Conservation (phyloP, 2,113 vertebrate species). For the Platysternon megacephalum region DNA sequence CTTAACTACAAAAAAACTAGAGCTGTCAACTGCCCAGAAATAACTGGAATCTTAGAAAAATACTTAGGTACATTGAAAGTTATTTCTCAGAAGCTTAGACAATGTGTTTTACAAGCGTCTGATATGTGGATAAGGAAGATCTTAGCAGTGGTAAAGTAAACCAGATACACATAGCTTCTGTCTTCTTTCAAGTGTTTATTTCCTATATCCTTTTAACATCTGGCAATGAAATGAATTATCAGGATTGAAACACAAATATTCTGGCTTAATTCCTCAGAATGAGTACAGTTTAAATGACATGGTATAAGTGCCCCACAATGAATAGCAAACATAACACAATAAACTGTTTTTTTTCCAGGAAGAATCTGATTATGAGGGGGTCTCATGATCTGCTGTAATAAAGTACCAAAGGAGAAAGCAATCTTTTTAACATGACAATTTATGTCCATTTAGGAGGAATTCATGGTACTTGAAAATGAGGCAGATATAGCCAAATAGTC, state of each 20-base stretch:
- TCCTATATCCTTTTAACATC: constrained; percentile 39
- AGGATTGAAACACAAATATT: constrained; percentile 19
- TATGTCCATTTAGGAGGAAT: background rate
- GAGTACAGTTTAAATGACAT: constrained; percentile 22
- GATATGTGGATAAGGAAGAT: background rate
- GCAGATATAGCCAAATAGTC: background rate
- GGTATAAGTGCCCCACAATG: constrained; percentile 44
- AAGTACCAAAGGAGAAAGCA: background rate
- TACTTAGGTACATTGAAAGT: background rate
- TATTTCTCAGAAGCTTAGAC: background rate
- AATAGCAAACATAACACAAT: constrained; percentile 23
- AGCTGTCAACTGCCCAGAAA: background rate
- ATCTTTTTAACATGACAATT: background rate
- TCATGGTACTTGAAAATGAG: background rate
- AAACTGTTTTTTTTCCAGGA: background rate
- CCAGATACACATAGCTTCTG: constrained; percentile 12
- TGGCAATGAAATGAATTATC: constrained; percentile 54
- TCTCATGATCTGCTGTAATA: background rate
- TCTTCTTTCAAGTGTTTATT: constrained; percentile 55
- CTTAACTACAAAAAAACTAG: constrained; percentile 6
- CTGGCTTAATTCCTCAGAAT: constrained; percentile 37
- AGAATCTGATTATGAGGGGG: background rate
- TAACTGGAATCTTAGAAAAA: background rate
- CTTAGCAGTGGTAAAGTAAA: constrained; percentile 34
- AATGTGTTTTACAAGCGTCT: background rate